A percentile compares a stretch with the other conserved stretches of the same genome.
These are phyloP conservation scores for Bellardia bayeri DNA, from an alignment of 2,888 invertebrate genomes.

Conservation along the genomic window DNA sequence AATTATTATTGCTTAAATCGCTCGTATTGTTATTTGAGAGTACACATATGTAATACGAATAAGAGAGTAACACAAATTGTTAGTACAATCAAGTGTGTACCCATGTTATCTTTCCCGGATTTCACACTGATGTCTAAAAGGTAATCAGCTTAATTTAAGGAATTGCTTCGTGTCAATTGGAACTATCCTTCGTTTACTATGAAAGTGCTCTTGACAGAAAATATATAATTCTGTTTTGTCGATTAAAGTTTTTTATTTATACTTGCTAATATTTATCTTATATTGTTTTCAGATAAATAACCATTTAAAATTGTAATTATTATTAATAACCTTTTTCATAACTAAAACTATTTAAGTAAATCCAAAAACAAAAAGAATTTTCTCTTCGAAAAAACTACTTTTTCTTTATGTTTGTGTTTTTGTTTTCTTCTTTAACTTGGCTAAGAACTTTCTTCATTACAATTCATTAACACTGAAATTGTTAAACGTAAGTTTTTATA, in stretches of 20 bases:
- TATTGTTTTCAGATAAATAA: constrained; percentile 1
- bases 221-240: no score
- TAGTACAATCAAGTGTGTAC: no score
- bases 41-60: no score
- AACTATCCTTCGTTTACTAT: no score
- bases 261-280: background rate
- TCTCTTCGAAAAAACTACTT: constrained; percentile 34
- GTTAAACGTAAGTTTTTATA: background rate
- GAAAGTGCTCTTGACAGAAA: no score
- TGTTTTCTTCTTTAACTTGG: background rate
- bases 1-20: no score
- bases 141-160: no score
- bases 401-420: constrained; percentile 8
- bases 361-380: constrained; percentile 49
- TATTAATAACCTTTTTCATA: background rate
- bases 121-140: no score
- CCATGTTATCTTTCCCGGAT: no score
- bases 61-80: no score
- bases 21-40: no score
- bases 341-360: background rate
- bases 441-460: constrained; percentile 63
- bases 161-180: no score
- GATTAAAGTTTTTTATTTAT: background rate
- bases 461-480: constrained; percentile 65
- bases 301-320: background rate